phyloP scores from a whole-genome alignment of 92 coral and sea anemone genomes.

The Parazoanthus atlanticus region DNA sequence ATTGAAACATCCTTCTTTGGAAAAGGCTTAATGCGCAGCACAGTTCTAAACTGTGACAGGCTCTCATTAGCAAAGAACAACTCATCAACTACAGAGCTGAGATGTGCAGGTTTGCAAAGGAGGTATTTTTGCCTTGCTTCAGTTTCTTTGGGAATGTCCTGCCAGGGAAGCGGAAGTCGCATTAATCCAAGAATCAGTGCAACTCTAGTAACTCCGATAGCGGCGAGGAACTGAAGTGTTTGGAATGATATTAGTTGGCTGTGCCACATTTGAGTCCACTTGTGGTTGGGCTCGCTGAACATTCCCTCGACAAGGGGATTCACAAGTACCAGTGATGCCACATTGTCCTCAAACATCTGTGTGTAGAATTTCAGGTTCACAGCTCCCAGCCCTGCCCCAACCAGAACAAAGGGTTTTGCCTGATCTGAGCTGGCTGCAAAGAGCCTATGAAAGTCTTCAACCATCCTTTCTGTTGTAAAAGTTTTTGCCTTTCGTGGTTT shows the following conservation, averaged over 20 bases:
- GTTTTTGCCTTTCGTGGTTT: constrained; percentile 59
- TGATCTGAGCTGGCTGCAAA: constrained; percentile 74
- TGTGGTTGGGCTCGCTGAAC: constrained; percentile 52
- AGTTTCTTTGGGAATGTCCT: constrained; percentile 55
- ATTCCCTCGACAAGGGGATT: constrained; percentile 86
- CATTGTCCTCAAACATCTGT: constrained; percentile 77
- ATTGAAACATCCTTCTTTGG: constrained; percentile 63
- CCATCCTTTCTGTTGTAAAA: constrained; percentile 93
- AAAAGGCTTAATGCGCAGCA: constrained; percentile 79
- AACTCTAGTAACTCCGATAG: constrained; percentile 72
- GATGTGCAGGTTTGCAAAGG: constrained; percentile 83
- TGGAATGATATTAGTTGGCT: constrained; percentile 70
- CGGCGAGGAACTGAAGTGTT: constrained; percentile 75
- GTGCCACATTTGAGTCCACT: constrained; percentile 81
- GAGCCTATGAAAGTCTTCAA: constrained; percentile 80
- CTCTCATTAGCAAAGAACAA: constrained; percentile 90
- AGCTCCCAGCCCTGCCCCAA: constrained; percentile 93
- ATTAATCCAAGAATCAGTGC: constrained; percentile 78
- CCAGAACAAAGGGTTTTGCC: constrained; percentile 76
- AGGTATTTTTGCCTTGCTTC: constrained; percentile 79
- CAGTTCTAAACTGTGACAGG: constrained; percentile 80
- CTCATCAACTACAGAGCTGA: constrained; percentile 91
- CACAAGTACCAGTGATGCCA: constrained; percentile 70
- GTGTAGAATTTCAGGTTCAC: constrained; percentile 86
- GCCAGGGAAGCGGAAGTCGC: constrained; percentile 65